Conservation (phyloP, 2,888 invertebrate species). For the Branchellion lobata region DNA sequence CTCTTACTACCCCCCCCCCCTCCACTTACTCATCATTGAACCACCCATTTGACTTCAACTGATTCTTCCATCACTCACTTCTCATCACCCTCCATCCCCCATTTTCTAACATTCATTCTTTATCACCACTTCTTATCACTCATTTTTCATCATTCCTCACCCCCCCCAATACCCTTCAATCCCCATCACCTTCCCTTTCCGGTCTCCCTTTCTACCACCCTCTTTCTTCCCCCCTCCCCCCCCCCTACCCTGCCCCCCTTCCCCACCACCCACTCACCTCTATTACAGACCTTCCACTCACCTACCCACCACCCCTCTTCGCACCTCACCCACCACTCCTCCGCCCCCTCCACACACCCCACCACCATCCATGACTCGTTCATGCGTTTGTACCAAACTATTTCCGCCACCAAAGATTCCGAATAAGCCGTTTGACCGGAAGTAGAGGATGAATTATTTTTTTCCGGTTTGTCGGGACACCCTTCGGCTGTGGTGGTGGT, state of each 20-base stretch:
- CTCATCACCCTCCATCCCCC: too few relatives aligned
- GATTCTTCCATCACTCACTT: too few relatives aligned
- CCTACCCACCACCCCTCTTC: background rate
- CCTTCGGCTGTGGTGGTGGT: background rate
- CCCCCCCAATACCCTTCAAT: too few relatives aligned
- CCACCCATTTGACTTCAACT: too few relatives aligned
- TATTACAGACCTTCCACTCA: conserved; percentile 4
- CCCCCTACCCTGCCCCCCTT: too few relatives aligned
- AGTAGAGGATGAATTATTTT: background rate
- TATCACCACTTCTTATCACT: too few relatives aligned
- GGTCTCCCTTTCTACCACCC: background rate
- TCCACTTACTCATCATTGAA: too few relatives aligned
- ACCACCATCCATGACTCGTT: conserved; percentile 23
- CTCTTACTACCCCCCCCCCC: too few relatives aligned
- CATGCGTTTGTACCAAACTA: background rate
- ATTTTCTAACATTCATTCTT: too few relatives aligned
- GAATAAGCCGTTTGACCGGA: background rate
- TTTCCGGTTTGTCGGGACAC: background rate
- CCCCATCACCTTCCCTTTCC: too few relatives aligned
- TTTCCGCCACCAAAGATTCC: conserved; percentile 2
- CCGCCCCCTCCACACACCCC: background rate
- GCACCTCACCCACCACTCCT: background rate
- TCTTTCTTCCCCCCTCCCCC: too few relatives aligned
- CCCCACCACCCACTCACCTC: background rate
- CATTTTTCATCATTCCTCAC: too few relatives aligned